phyloP scores from a whole-genome alignment of 2,888 invertebrate genomes.

The Oscheius sp. region DNA sequence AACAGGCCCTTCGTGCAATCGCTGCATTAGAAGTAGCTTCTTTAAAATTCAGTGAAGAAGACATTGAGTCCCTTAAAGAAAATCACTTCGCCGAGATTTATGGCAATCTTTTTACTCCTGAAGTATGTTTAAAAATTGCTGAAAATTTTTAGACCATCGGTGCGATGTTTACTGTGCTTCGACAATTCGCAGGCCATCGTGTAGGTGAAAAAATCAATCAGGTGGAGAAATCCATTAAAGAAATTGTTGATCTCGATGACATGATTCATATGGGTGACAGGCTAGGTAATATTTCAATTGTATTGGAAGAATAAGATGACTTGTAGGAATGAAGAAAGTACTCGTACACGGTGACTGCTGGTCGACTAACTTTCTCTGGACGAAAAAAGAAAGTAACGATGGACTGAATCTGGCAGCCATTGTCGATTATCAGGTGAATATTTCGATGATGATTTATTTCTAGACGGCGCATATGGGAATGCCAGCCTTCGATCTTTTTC shows the following conservation, averaged over 20 bases:
- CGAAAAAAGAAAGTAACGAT: constrained; percentile 6
- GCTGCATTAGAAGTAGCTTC: constrained; percentile 20
- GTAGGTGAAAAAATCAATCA: neutral
- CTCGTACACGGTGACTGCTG: constrained; percentile 48
- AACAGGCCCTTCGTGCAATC: constrained; percentile 8
- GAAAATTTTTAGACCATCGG: neutral
- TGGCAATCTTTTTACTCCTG: neutral
- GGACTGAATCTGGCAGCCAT: constrained; percentile 9
- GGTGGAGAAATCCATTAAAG: neutral
- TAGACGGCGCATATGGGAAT: constrained; percentile 39
- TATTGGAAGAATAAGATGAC: neutral
- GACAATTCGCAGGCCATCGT: neutral
- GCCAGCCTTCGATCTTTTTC: constrained; percentile 41
- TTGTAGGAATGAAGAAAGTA: constrained; percentile 24
- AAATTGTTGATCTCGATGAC: neutral
- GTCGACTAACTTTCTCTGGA: constrained; percentile 46
- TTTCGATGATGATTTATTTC: neutral
- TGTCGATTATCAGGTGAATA: constrained; percentile 25
- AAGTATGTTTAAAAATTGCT: neutral
- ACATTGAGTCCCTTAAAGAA: neutral
- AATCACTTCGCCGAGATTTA: neutral
- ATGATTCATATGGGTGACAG: neutral
- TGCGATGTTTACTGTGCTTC: neutral
- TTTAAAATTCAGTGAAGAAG: constrained; percentile 16
- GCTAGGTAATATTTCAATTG: neutral